Evolutionary conservation across 2,888 invertebrate genomes (phyloP).

Genomic region (Trachelus troglodyta): DNA sequence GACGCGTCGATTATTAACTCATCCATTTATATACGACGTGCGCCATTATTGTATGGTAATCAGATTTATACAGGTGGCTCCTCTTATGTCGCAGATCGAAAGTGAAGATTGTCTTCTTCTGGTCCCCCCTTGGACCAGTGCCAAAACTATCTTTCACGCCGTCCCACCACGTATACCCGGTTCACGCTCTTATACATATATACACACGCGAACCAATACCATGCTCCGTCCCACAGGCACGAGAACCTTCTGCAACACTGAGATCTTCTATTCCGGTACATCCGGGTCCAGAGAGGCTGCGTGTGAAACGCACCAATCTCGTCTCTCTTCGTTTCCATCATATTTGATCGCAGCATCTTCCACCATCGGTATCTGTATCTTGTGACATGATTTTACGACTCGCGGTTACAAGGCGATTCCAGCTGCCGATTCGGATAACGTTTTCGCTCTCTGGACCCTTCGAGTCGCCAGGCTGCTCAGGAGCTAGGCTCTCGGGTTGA

Average conservation of each 20-base stretch:
- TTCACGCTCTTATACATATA: background rate
- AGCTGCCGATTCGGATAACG: no score
- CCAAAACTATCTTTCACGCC: conserved; percentile 10
- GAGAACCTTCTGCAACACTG: conserved; percentile 37
- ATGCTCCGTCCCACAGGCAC: background rate
- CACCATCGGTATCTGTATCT: background rate
- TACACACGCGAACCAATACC: conserved; percentile 32
- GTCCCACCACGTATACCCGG: conserved; percentile 6
- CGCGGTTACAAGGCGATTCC: no score
- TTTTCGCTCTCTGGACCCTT: no score
- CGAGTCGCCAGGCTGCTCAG: no score
- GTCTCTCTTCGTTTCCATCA: background rate
- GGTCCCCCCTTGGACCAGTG: conserved; percentile 13
- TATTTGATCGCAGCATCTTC: background rate
- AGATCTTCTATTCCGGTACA: conserved; percentile 48
- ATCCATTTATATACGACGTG: background rate
- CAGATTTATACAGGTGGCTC: conserved; percentile 39
- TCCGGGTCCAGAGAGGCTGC: conserved; percentile 46
- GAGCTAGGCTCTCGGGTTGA: no score
- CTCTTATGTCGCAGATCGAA: conserved; percentile 34
- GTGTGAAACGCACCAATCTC: background rate
- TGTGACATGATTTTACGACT: no score
- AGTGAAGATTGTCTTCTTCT: conserved; percentile 48
- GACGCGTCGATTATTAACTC: background rate
- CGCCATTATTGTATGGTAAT: background rate